Evolutionary conservation across 2,888 invertebrate species (phyloP), one percentile per base, ranked within the genome.

Genomic region (Flexamia atlantica): DNA sequence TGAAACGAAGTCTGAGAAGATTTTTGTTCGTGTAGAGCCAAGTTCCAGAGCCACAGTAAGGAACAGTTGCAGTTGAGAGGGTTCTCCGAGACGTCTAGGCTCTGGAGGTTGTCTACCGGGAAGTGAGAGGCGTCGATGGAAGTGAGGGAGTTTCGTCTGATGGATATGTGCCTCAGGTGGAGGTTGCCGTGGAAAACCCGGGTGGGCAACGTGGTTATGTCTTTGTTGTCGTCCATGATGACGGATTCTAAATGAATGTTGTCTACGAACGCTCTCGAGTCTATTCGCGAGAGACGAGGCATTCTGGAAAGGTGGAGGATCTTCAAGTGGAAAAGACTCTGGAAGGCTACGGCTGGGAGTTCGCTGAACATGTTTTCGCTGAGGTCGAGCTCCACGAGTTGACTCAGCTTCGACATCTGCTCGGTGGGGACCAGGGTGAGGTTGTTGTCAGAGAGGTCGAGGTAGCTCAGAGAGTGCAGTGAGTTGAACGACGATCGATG

Each of bases 31-130:
- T 82, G 84, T 60, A 86, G 84, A 14, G 85, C 88, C 70, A 97
- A 91, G 88, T 94, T 94, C 96, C 96, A 96, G 64, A 97, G 91
- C 97, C 97, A 97, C 85, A 95, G 92, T 85, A 97, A 91, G 80
- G 97, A 96, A 89, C 97, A 97, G 90, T 97, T 97, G 90, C 97
- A 97, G 85, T 94, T 92, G 86, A 97, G 92, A 0, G 97, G 97
- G 91, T 97, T 97, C 40, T 96, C 96, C 42, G 95, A 95, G 81
- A 97, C 92, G 87, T 94, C 93, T 42, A 97, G 91, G 85, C 93
- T 93, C 88, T 94, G 93, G 87, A 97, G 91, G 87, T 95, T 94
- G 89, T 97, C 96, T 88, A 97, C 92, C 40, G 96, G 97, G 88
- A 96, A 96, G 90, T 96, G 95, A 36, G 95, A 94, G 0, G 95